A percentile compares a stretch with the other conserved stretches of the same genome.
phyloP scores from a whole-genome alignment of 1,140 invertebrate species.

The Lethrus apterus region DNA sequence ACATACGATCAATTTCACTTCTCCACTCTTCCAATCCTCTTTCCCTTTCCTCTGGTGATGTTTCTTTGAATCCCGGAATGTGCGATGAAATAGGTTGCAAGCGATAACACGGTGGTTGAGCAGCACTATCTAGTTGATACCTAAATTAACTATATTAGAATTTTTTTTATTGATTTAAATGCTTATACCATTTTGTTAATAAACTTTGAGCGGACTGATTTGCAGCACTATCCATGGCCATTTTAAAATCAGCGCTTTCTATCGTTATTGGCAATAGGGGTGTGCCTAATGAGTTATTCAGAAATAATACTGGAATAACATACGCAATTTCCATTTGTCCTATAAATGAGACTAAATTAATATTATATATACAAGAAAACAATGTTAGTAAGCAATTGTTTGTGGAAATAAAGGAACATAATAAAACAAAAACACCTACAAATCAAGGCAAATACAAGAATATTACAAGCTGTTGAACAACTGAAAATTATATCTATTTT shows the following conservation, averaged over 20 bases:
- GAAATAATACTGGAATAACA: conserved; percentile 65
- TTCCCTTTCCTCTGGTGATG: conserved; percentile 41
- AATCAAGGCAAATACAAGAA: too few species aligned
- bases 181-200: conserved; percentile 60
- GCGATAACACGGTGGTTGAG: conserved; percentile 69
- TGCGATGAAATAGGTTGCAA: conserved; percentile 52
- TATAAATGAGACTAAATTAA: conserved; percentile 27
- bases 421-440: neutral
- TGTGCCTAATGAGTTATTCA: conserved; percentile 65
- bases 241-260: conserved; percentile 68
- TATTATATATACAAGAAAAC: neutral
- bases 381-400: conserved; percentile 4
- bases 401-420: neutral
- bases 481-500: too few species aligned
- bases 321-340: conserved; percentile 64
- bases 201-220: conserved; percentile 44
- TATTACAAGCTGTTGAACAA: too few species aligned
- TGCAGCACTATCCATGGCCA: conserved; percentile 55
- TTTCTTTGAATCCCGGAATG: conserved; percentile 48
- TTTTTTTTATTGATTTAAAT: conserved; percentile 12
- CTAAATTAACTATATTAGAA: conserved; percentile 23
- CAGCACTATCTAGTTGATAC: conserved; percentile 42
- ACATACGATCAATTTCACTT: conserved; percentile 54
- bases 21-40: conserved; percentile 49
- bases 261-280: conserved; percentile 69